Conservation (phyloP, 2,888 invertebrate species). For the Hirtodrosophila confusa region DNA sequence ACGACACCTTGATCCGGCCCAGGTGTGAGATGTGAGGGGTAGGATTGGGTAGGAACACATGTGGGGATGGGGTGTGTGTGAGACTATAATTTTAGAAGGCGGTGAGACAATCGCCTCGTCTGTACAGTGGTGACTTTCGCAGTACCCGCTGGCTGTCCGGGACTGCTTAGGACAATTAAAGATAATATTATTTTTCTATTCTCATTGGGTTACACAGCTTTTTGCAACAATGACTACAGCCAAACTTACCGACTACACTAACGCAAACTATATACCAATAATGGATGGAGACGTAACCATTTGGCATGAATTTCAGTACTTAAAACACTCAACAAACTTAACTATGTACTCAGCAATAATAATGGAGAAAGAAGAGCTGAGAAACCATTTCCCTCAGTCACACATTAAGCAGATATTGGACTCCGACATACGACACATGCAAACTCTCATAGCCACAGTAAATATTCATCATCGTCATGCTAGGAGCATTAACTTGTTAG, state of each 20-base stretch:
- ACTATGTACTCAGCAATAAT: conserved; percentile 7
- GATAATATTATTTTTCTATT: no score
- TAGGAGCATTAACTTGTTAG: background rate
- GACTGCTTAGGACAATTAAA: no score
- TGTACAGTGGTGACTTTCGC: no score
- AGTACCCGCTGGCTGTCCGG: no score
- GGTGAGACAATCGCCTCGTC: no score
- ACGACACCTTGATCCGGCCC: no score
- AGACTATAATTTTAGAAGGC: no score
- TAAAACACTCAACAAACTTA: conserved; percentile 14
- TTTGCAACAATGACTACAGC: background rate
- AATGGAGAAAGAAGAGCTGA: conserved; percentile 5
- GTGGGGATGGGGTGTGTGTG: no score
- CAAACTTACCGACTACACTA: conserved; percentile 23
- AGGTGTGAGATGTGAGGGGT: no score
- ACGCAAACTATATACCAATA: conserved; percentile 22
- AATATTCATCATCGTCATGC: background rate
- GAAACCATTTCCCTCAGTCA: conserved; percentile 2
- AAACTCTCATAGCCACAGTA: background rate
- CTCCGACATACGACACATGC: background rate
- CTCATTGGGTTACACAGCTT: no score
- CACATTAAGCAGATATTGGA: conserved; percentile 10
- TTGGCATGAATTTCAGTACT: conserved; percentile 11
- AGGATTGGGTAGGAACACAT: no score
- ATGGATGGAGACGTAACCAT: conserved; percentile 20